Evolutionary conservation across 2,888 invertebrate genomes (phyloP).

Genomic region (Agonum fuliginosum): DNA sequence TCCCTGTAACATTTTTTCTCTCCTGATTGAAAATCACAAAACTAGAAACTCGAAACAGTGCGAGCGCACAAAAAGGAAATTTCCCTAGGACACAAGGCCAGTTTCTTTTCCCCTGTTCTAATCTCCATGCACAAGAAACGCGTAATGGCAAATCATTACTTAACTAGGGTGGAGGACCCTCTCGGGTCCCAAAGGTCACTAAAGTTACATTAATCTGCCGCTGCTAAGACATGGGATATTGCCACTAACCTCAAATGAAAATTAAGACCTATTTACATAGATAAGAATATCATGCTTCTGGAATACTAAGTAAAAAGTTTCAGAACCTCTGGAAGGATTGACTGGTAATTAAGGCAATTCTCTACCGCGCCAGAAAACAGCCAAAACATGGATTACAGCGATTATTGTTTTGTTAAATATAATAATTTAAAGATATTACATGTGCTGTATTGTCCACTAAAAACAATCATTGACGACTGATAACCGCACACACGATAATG

Average conservation of each 20-base stretch:
- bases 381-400: too few relatives aligned
- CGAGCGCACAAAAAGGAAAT: too few relatives aligned
- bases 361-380: too few relatives aligned
- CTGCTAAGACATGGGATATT: constrained; percentile 21
- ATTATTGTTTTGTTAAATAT: too few relatives aligned
- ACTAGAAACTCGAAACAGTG: too few relatives aligned
- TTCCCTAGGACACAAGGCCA: not conserved
- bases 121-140: constrained; percentile 46
- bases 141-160: constrained; percentile 56
- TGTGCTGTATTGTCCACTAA: too few relatives aligned
- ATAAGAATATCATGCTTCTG: constrained; percentile 3
- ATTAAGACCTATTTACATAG: constrained; percentile 51
- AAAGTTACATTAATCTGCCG: constrained; percentile 39
- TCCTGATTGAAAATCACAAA: too few relatives aligned
- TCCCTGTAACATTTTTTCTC: too few relatives aligned
- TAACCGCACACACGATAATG: too few relatives aligned
- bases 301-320: constrained; percentile 26
- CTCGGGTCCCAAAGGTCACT: constrained; percentile 27
- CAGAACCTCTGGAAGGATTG: not conserved
- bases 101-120: constrained; percentile 33
- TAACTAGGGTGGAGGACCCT: not conserved
- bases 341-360: too few relatives aligned
- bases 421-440: too few relatives aligned
- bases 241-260: not conserved
- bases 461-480: too few relatives aligned